A percentile compares a stretch with the other conserved stretches of the same genome.
These are phyloP conservation scores for Marmota monax DNA, from an alignment of 2,113 vertebrate genomes.

Conservation along the genomic window DNA sequence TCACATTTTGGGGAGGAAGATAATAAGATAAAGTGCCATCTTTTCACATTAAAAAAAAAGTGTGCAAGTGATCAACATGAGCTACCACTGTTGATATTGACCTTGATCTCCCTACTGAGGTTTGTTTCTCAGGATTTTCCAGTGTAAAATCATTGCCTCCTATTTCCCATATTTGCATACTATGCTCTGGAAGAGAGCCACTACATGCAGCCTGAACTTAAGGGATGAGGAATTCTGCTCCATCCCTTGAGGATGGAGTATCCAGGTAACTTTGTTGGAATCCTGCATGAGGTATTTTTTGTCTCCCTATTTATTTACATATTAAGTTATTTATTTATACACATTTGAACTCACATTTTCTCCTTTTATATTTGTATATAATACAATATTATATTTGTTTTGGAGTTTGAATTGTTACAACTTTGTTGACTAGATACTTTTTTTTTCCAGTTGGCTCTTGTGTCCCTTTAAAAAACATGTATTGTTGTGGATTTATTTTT, in stretches of 20 bases:
- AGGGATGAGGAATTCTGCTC: not conserved
- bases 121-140: not conserved
- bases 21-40: not conserved
- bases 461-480: not conserved
- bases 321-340: not conserved
- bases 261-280: not conserved
- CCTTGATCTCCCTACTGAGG: not conserved
- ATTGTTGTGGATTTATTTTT: not conserved
- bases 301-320: not conserved
- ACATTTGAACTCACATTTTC: not conserved
- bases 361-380: not conserved
- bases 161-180: not conserved
- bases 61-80: not conserved
- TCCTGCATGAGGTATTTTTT: not conserved
- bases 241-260: not conserved
- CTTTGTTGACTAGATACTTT: not conserved
- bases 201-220: not conserved
- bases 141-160: not conserved
- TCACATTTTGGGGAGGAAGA: not conserved
- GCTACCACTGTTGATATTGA: not conserved
- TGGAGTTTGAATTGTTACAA: not conserved
- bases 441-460: not conserved
- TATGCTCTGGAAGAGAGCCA: not conserved
- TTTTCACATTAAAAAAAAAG: not conserved
- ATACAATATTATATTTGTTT: not conserved